These are phyloP conservation scores for Aelia acuminata DNA, from an alignment of 2,888 invertebrate species.

Conservation along the genomic window DNA sequence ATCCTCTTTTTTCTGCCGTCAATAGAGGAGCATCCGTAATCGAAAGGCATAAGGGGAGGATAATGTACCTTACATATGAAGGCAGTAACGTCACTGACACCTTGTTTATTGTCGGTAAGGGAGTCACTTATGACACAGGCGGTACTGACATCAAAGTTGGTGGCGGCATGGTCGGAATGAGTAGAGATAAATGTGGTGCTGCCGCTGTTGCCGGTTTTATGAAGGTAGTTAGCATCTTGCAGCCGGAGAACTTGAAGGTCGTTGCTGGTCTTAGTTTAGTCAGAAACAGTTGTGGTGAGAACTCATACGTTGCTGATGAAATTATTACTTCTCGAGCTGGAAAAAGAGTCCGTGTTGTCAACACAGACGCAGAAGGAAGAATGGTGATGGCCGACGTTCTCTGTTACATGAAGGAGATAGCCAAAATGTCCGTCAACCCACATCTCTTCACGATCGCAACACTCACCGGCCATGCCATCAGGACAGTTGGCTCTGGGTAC, in stretches of 20 bases:
- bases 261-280: conserved; percentile 88
- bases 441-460: conserved; percentile 93
- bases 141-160: conserved; percentile 88
- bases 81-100: conserved; percentile 76
- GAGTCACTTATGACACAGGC: conserved; percentile 91
- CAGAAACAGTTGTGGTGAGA: conserved; percentile 90
- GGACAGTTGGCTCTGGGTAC: conserved; percentile 79
- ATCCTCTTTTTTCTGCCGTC: conserved; percentile 87
- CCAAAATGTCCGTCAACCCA: conserved; percentile 79
- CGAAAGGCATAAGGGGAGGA: conserved; percentile 76
- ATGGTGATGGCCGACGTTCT: conserved; percentile 94
- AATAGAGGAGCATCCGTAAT: conserved; percentile 80
- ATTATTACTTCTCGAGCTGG: conserved; percentile 87
- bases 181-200: conserved; percentile 94
- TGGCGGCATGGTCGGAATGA: conserved; percentile 90
- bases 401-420: conserved; percentile 80
- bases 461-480: conserved; percentile 86
- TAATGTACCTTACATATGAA: conserved; percentile 88
- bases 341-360: conserved; percentile 87
- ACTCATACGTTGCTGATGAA: conserved; percentile 92
- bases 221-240: conserved; percentile 80
- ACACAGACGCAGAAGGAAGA: conserved; percentile 96
- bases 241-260: conserved; percentile 83
- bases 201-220: conserved; percentile 94
- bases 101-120: conserved; percentile 91